A percentile compares a stretch with the other conserved stretches of the same genome.
phyloP scores from a whole-genome alignment of 2,888 invertebrate genomes.

The Platycnemis pennipes region DNA sequence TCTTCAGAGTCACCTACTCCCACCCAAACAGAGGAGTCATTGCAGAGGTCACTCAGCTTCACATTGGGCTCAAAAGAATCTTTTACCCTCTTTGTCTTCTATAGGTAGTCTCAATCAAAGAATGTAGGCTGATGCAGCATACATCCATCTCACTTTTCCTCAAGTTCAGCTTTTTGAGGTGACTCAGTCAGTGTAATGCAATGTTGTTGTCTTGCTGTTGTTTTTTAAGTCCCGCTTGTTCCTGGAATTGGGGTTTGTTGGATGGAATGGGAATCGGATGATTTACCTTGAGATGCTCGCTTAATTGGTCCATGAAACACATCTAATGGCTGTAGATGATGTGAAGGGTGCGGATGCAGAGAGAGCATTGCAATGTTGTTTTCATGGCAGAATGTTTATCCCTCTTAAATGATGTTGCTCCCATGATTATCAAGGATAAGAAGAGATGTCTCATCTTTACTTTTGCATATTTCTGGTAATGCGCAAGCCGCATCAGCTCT shows the following conservation, averaged over 20 bases:
- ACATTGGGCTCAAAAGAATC: background rate
- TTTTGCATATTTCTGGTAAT: background rate
- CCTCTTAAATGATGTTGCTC: background rate
- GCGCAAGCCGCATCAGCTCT: background rate
- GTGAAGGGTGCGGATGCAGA: background rate
- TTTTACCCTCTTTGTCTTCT: background rate
- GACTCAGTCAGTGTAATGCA: background rate
- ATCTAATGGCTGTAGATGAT: background rate
- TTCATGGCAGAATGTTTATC: background rate
- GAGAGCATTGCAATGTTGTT: slow-evolving; percentile 2
- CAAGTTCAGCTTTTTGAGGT: background rate
- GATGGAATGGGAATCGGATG: background rate
- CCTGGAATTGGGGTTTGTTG: background rate
- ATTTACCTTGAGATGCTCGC: background rate
- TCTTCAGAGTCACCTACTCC: background rate
- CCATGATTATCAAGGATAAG: background rate
- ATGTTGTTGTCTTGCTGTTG: background rate
- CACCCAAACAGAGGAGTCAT: too few relatives aligned
- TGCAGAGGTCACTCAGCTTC: too few relatives aligned
- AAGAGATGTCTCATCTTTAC: background rate
- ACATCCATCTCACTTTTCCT: background rate
- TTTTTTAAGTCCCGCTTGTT: background rate
- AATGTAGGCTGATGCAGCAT: too few relatives aligned
- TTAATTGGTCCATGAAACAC: background rate
- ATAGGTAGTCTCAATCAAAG: background rate